These are phyloP conservation scores for Omphaloscelis lunosa DNA, from an alignment of 2,888 invertebrate genomes.

Conservation along the genomic window DNA sequence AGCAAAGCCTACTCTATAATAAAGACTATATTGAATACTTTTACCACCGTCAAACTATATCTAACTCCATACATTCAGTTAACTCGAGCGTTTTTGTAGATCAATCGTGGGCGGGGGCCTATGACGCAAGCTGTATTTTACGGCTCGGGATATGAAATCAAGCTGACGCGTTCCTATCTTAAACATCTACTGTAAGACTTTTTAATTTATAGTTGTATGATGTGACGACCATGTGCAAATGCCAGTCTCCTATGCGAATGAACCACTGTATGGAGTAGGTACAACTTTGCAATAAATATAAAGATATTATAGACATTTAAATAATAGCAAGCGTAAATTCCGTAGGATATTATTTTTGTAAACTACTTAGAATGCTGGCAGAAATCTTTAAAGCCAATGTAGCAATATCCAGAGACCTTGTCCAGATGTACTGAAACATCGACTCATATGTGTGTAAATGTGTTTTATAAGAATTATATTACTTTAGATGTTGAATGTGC, in stretches of 20 bases:
- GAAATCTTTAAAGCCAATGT: conserved; percentile 25
- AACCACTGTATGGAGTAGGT: conserved; percentile 48
- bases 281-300: conserved; percentile 50
- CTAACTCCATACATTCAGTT: conserved; percentile 26
- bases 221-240: conserved; percentile 12
- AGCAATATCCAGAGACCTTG: conserved; percentile 42
- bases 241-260: conserved; percentile 12
- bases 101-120: conserved; percentile 15
- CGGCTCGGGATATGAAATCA: conserved; percentile 12
- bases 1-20: conserved; percentile 37
- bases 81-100: conserved; percentile 8
- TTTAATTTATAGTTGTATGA: conserved; percentile 36
- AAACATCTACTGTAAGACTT: conserved; percentile 21
- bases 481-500: conserved; percentile 40
- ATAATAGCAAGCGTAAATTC: conserved; percentile 38
- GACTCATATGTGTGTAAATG: conserved; percentile 47
- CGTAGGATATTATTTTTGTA: conserved; percentile 58
- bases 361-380: conserved; percentile 32
- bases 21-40: conserved; percentile 37
- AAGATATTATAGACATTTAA: conserved; percentile 26
- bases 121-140: conserved; percentile 16
- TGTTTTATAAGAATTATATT: conserved; percentile 51
- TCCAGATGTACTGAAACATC: conserved; percentile 32
- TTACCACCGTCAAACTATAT: conserved; percentile 10
- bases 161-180: conserved; percentile 46